A percentile compares a stretch with the other conserved stretches of the same genome.
Conservation (phyloP, 2,888 invertebrate species). For the Blomia tropicalis region DNA sequence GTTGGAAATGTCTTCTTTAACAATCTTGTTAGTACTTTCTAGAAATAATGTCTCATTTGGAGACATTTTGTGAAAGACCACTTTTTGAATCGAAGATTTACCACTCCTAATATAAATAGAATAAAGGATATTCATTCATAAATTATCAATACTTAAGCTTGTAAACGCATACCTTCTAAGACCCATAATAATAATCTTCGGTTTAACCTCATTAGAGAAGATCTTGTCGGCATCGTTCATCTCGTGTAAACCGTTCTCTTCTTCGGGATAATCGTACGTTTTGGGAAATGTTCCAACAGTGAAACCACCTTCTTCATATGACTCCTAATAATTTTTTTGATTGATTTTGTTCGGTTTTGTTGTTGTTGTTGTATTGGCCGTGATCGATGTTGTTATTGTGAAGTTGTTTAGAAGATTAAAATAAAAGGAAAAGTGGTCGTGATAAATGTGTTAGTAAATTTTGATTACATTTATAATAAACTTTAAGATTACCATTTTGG, state of each 20-base stretch:
- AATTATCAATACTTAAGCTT: constrained; percentile 33
- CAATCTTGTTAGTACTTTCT: constrained; percentile 94
- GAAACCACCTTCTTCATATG: no score
- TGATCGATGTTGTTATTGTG: no score
- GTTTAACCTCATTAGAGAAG: constrained; percentile 50
- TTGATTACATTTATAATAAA: no score
- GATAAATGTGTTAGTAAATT: no score
- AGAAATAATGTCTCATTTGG: constrained; percentile 97
- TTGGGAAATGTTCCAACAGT: no score
- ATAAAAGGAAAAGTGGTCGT: no score
- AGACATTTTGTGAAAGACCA: constrained; percentile 99
- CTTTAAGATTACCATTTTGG: no score
- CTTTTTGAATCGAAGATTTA: constrained; percentile 97
- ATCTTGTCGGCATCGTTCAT: constrained; percentile 35
- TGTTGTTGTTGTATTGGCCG: no score
- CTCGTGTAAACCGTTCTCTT: constrained; percentile 47
- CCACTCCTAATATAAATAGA: constrained; percentile 51
- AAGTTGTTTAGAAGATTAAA: no score
- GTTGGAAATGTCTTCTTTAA: constrained; percentile 88
- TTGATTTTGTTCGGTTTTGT: no score
- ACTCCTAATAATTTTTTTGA: no score
- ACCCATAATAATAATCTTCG: constrained; percentile 85
- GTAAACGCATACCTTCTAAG: constrained; percentile 43
- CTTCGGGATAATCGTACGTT: constrained; percentile 71
- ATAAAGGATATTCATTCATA: background rate